Evolutionary conservation across 2,113 vertebrate species (phyloP).

Genomic region (Typhlomys cinereus): DNA sequence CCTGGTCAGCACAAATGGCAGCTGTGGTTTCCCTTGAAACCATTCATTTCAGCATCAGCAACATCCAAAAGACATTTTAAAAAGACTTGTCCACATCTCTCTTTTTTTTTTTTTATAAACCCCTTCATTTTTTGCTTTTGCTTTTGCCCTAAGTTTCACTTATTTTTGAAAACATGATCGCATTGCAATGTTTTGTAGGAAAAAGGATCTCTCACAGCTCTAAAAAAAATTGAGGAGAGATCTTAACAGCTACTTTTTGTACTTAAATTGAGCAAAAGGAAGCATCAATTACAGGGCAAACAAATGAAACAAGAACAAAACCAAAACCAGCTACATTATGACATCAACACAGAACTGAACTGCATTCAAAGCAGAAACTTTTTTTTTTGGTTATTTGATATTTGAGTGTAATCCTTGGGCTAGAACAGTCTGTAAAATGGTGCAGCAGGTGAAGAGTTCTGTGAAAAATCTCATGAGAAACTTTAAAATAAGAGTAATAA

Average conservation of each 20-base stretch:
- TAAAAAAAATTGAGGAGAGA: background rate
- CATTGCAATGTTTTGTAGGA: background rate
- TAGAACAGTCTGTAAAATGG: background rate
- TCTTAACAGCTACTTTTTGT: background rate
- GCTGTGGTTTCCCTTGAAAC: background rate
- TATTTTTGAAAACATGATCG: background rate
- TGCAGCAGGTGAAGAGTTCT: background rate
- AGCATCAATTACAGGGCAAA: background rate
- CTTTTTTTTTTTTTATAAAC: background rate
- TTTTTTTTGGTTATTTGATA: background rate
- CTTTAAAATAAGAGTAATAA: constrained; percentile 4
- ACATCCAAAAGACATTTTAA: background rate
- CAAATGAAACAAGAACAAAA: background rate
- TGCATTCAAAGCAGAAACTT: background rate
- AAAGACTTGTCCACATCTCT: background rate
- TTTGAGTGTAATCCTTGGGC: background rate
- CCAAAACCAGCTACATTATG: background rate
- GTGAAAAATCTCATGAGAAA: background rate
- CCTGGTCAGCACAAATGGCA: background rate
- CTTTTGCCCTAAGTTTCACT: background rate
- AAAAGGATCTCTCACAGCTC: background rate
- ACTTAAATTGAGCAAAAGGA: background rate
- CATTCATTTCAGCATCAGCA: background rate
- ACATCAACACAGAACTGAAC: background rate
- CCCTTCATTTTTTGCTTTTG: constrained; percentile 3